Evolutionary conservation across 35 echinoderm and acorn worm species (phyloP), one percentile per base, ranked within the genome.

Genomic region (Apostichopus parvimensis): DNA sequence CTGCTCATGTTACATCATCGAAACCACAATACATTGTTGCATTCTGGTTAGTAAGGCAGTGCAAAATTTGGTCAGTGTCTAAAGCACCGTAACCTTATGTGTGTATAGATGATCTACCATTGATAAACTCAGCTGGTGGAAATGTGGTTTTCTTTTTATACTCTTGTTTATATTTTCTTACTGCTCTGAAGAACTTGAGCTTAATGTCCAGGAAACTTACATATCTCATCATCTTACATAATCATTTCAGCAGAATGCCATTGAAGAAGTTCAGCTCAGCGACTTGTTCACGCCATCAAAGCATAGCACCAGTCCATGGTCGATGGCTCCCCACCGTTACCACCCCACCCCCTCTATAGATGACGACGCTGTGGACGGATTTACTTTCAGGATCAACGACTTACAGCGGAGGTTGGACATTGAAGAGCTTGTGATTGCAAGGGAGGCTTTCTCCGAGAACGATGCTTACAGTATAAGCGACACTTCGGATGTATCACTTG

Each of bases 401-500:
- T 24, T 79, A 28, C 78, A 92, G 54, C 55, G 80, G n/a, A 82
- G 87, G 7, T 70, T 96, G 5, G 92, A 99, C 18, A 93, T 96
- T 86, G 94, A 95, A 77, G 97, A 96, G 66, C 75, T 96, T 18
- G 73, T 99, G 76, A 73, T 95, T 9, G 91, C 91, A 20, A 77
- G 97, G 65, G 95, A 96, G 89, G 97, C 97, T 4, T 99, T 98
- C 77, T 99, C 97, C 0, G 97, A 99, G 75, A 99, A 96, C 89
- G 97, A 99, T 90, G 97, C 97, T 13, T 99, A 90, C 90, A 96
- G 95, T 73, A 95, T 99, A 9, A 99, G 97, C 62, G 97, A 99
- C 61, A 79, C 93, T 10, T 96, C 97, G 21, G 95, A 96, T 54
- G 82, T 99, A 5, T 93, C 94, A 57, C 79, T 94, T 18, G 93